These are phyloP conservation scores for Varanus salvator DNA, from an alignment of 2,113 vertebrate species.

Conservation along the genomic window DNA sequence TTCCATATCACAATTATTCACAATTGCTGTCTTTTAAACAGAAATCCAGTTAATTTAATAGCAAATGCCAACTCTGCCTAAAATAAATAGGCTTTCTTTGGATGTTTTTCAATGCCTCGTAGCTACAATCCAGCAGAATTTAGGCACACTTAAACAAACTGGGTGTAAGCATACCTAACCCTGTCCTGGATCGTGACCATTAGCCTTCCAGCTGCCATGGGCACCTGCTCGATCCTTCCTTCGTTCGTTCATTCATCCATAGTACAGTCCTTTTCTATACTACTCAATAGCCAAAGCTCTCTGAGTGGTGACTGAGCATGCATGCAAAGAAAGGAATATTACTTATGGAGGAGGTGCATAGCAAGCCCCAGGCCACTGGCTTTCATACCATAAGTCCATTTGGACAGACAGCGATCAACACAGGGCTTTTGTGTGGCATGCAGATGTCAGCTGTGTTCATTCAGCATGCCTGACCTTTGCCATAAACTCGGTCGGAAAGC, in stretches of 20 bases:
- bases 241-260: too few species aligned
- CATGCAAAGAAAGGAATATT: not conserved
- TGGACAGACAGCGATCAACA: not conserved
- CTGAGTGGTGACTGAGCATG: too few species aligned
- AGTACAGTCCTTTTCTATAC: too few species aligned
- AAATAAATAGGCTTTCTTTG: not conserved
- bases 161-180: not conserved
- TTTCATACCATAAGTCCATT: not conserved
- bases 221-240: not conserved
- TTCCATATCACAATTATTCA: accelerated
- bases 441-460: conserved; percentile 1
- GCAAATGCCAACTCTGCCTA: not conserved
- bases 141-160: conserved; percentile 15
- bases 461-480: not conserved
- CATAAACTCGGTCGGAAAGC: not conserved
- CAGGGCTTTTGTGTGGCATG: not conserved
- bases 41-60: conserved; percentile 25
- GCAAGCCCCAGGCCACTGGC: not conserved
- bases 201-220: not conserved
- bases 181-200: conserved; percentile 2
- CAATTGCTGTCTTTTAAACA: conserved; percentile 5
- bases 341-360: not conserved
- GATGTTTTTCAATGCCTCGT: not conserved
- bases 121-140: not conserved
- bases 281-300: too few species aligned